Percentiles rank a stretch among this genome's conserved stretches.
Conservation (phyloP, 2,113 vertebrate species). For the Bombycilla garrulus region DNA sequence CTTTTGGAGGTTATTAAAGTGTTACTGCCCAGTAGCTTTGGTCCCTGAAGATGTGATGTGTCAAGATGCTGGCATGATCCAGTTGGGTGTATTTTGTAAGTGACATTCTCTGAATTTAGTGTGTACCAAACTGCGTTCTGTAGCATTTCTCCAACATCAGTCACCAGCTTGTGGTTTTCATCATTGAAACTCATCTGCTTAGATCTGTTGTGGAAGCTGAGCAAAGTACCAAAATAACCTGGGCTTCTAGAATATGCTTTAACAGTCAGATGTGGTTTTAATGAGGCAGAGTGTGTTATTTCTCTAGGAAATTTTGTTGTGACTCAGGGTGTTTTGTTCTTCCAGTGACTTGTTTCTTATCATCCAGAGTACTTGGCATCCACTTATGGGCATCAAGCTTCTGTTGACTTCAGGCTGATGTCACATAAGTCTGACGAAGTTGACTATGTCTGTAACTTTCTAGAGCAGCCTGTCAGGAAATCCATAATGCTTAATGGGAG, state of each 20-base stretch:
- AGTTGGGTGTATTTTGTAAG: background rate
- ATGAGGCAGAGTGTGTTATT: constrained; percentile 11
- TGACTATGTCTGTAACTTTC: background rate
- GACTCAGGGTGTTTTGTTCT: constrained; percentile 50
- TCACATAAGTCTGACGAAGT: background rate
- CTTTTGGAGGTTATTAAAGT: background rate
- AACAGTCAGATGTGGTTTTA: constrained; percentile 7
- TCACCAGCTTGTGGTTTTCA: background rate
- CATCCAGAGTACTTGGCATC: constrained; percentile 1
- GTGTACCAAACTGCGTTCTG: background rate
- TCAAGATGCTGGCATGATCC: background rate
- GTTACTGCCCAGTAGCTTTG: background rate
- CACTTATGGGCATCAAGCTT: background rate
- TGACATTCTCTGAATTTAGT: background rate
- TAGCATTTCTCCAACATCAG: background rate
- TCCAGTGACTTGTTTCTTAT: constrained; percentile 33
- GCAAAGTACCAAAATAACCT: background rate
- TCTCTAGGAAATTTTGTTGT: constrained; percentile 24
- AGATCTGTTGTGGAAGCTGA: constrained; percentile 6
- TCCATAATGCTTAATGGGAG: background rate
- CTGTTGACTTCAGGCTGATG: constrained; percentile 7
- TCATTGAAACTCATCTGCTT: background rate
- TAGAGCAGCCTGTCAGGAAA: constrained; percentile 22
- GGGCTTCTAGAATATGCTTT: constrained; percentile 20
- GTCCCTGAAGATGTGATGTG: background rate